Conservation (phyloP, 2,888 invertebrate genomes). For the Zelleria hepariella region DNA sequence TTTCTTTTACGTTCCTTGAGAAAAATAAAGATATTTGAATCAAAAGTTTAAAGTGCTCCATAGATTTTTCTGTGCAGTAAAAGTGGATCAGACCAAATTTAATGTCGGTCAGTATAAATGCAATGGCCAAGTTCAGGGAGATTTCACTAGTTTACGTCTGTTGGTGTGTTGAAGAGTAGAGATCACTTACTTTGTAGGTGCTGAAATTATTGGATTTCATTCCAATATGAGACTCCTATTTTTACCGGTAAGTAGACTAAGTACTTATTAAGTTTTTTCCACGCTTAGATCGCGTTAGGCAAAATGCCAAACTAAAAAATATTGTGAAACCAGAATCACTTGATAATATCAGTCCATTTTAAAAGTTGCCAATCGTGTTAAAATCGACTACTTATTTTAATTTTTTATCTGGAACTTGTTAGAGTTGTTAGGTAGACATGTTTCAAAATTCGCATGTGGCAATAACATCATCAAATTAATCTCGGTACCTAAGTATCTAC, state of each 20-base stretch:
- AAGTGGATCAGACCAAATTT: slow-evolving; percentile 21
- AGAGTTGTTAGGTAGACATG: too few relatives aligned
- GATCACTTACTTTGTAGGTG: neutral
- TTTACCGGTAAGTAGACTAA: neutral
- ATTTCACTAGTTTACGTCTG: slow-evolving; percentile 24
- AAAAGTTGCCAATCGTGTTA: too few relatives aligned
- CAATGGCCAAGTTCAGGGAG: slow-evolving; percentile 46
- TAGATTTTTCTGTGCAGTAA: slow-evolving; percentile 17
- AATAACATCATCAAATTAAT: too few relatives aligned
- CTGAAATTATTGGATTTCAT: neutral
- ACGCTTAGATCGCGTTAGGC: too few relatives aligned
- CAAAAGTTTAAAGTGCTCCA: slow-evolving; percentile 18
- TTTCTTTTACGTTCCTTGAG: neutral
- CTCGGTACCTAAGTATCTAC: too few relatives aligned
- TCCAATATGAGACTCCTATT: neutral
- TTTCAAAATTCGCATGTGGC: too few relatives aligned
- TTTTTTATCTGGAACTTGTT: too few relatives aligned
- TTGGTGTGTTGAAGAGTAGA: neutral
- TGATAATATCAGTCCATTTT: too few relatives aligned
- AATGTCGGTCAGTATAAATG: slow-evolving; percentile 31
- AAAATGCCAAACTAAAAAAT: too few relatives aligned
- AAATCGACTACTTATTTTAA: too few relatives aligned
- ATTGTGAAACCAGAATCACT: too few relatives aligned
- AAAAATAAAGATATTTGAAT: neutral
- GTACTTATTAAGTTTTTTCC: too few relatives aligned